Evolutionary conservation across 2,113 vertebrate species (phyloP).

Genomic region (Syngnathus scovelli): DNA sequence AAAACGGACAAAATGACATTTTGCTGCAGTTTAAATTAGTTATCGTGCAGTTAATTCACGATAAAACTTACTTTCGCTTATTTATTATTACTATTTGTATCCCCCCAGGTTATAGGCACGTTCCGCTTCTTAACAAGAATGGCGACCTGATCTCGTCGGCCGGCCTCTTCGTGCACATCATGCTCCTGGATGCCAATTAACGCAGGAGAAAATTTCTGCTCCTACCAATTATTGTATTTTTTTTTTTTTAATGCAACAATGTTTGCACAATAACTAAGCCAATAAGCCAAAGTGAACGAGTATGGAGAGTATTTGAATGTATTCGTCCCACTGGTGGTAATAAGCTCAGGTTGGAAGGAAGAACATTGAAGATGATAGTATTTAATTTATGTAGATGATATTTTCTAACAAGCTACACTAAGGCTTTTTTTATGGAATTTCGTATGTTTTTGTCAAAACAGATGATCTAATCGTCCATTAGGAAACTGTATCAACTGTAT

Average conservation of each 20-base stretch:
- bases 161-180: constrained; percentile 83
- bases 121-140: constrained; percentile 84
- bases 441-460: background rate
- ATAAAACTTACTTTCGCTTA: background rate
- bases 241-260: background rate
- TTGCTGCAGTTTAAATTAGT: too few species aligned
- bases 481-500: background rate
- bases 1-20: too few species aligned
- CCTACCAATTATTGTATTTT: background rate
- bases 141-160: constrained; percentile 80
- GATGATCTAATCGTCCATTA: background rate
- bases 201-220: background rate
- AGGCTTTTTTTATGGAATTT: background rate
- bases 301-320: background rate
- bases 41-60: too few species aligned
- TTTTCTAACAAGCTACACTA: background rate
- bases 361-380: background rate
- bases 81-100: background rate
- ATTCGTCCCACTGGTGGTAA: background rate
- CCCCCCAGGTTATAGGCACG: constrained; percentile 85
- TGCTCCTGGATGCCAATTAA: constrained; percentile 63
- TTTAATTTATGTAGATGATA: constrained; percentile 6
- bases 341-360: too few species aligned
- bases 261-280: background rate
- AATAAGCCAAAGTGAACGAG: constrained; percentile 6